Evolutionary conservation across 2,113 vertebrate species (phyloP).

Genomic region (Aegithalos caudatus): DNA sequence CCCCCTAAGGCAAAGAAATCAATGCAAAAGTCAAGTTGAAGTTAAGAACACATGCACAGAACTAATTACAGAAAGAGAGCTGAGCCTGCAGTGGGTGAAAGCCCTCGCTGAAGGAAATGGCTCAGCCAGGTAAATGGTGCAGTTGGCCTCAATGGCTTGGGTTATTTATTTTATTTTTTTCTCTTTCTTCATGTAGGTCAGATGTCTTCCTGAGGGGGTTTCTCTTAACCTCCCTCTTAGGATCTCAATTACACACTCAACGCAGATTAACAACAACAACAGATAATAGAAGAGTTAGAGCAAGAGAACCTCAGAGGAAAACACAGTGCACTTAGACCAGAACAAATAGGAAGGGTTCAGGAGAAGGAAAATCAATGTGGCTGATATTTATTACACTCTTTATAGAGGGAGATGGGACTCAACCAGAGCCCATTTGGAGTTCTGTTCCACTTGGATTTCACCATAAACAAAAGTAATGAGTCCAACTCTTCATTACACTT

Average conservation of each 20-base stretch:
- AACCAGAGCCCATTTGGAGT: slow-evolving; percentile 27
- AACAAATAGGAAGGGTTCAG: slow-evolving; percentile 23
- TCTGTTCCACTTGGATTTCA: slow-evolving; percentile 21
- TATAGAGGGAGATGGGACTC: slow-evolving; percentile 24
- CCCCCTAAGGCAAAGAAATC: slow-evolving; percentile 1
- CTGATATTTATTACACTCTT: slow-evolving; percentile 40
- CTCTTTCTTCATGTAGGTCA: slow-evolving; percentile 35
- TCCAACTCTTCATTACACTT: neutral
- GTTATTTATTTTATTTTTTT: slow-evolving; percentile 27
- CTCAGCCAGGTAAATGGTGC: slow-evolving; percentile 9
- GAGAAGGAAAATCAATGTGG: slow-evolving; percentile 55
- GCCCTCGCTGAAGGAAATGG: slow-evolving; percentile 3
- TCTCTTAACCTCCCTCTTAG: slow-evolving; percentile 45
- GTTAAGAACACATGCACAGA: neutral
- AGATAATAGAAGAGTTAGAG: slow-evolving; percentile 46
- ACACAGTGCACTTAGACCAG: slow-evolving; percentile 32
- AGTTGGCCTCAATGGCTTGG: slow-evolving; percentile 30
- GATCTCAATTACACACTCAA: slow-evolving; percentile 53
- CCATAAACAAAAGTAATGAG: slow-evolving; percentile 17
- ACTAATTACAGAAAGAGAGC: neutral
- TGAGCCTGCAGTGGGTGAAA: neutral
- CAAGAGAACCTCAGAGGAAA: slow-evolving; percentile 36
- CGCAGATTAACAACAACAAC: slow-evolving; percentile 50
- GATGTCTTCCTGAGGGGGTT: slow-evolving; percentile 7
- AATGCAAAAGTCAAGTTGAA: neutral